Percentiles rank a stretch among this genome's conserved stretches.
These are phyloP conservation scores for Trissolcus basalis DNA, from an alignment of 1,140 invertebrate species.

Conservation along the genomic window DNA sequence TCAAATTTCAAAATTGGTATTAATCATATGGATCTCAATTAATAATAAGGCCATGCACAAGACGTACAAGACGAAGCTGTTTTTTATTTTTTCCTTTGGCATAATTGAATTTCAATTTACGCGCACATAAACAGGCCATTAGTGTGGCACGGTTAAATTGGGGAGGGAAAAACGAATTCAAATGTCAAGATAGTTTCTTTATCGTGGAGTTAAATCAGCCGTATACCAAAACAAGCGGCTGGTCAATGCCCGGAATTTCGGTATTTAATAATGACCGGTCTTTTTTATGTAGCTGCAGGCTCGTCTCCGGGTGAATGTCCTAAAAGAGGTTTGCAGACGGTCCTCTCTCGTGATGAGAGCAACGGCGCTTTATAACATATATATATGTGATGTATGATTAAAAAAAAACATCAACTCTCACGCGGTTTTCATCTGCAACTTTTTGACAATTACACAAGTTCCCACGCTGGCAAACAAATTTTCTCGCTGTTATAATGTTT, in stretches of 20 bases:
- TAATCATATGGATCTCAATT: too few relatives aligned
- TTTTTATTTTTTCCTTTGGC: too few relatives aligned
- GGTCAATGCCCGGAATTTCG: constrained; percentile 55
- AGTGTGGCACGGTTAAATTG: constrained; percentile 9
- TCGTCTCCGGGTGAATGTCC: constrained; percentile 56
- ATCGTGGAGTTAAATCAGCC: constrained; percentile 25
- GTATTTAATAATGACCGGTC: constrained; percentile 56
- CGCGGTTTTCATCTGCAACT: too few relatives aligned
- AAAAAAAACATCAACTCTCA: constrained; percentile 9
- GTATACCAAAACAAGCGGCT: constrained; percentile 23
- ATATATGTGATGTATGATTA: not conserved
- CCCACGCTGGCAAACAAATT: too few relatives aligned
- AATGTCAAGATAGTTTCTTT: constrained; percentile 24
- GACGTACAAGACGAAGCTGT: too few relatives aligned
- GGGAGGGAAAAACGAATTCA: constrained; percentile 31
- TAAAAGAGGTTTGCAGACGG: constrained; percentile 42
- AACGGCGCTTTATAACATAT: constrained; percentile 22
- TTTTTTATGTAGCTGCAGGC: constrained; percentile 49
- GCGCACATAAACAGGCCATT: constrained; percentile 2
- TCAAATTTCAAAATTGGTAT: too few relatives aligned
- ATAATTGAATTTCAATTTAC: too few relatives aligned
- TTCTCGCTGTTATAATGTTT: too few relatives aligned
- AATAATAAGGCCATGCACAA: too few relatives aligned
- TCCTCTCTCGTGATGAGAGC: constrained; percentile 18
- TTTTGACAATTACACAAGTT: too few relatives aligned